These are phyloP conservation scores for Drosophila melanica DNA, from an alignment of 1,140 invertebrate genomes.

Conservation along the genomic window DNA sequence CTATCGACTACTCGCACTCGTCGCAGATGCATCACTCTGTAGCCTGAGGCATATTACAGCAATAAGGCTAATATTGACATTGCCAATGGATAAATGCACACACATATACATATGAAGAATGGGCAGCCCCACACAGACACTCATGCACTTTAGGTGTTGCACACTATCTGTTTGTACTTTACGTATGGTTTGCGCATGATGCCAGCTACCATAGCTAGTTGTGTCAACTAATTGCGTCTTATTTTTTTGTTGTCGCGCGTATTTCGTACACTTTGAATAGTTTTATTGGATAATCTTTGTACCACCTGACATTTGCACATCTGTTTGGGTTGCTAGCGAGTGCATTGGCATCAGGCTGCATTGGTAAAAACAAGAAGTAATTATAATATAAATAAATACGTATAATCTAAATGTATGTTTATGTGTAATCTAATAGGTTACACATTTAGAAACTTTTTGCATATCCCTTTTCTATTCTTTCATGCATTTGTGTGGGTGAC, in stretches of 20 bases:
- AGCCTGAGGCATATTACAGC: constrained; percentile 39
- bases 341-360: not conserved
- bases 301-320: constrained; percentile 20
- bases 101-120: constrained; percentile 16
- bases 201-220: constrained; percentile 12
- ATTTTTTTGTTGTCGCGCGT: constrained; percentile 47
- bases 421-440: constrained; percentile 11
- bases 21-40: constrained; percentile 13
- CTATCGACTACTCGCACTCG: constrained; percentile 5
- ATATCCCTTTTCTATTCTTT: constrained; percentile 7
- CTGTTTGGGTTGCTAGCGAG: not conserved
- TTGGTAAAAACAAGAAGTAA: not conserved
- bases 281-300: constrained; percentile 31
- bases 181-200: constrained; percentile 41
- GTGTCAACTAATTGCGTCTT: constrained; percentile 71
- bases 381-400: not conserved
- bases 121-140: constrained; percentile 29
- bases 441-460: constrained; percentile 29
- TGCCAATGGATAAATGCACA: constrained; percentile 22
- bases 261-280: constrained; percentile 25
- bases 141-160: constrained; percentile 18
- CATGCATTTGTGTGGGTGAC: constrained; percentile 22
- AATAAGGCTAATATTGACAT: constrained; percentile 40
- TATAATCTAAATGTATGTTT: not conserved
- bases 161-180: constrained; percentile 30